These are phyloP conservation scores for Eulithis prunata DNA, from an alignment of 2,888 invertebrate genomes.

Conservation along the genomic window DNA sequence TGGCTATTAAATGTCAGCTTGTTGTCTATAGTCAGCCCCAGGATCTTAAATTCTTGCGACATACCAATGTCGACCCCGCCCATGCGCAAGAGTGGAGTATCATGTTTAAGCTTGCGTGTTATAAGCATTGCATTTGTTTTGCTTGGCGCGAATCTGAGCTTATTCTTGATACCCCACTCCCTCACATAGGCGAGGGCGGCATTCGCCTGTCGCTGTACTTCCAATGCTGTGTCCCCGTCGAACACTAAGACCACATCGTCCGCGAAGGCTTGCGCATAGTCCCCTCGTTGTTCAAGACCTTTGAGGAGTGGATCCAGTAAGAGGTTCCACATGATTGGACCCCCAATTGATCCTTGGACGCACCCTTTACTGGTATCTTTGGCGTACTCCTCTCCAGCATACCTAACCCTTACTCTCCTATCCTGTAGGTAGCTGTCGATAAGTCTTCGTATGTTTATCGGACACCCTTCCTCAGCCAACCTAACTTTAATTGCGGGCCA, in stretches of 20 bases:
- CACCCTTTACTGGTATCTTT: constrained; percentile 4
- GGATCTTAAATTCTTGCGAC: not conserved
- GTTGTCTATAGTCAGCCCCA: constrained; percentile 3
- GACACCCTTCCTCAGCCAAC: not conserved
- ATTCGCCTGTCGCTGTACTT: not conserved
- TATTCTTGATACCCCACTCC: not conserved
- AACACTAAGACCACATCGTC: not conserved
- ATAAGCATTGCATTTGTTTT: not conserved
- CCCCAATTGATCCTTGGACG: constrained; percentile 1
- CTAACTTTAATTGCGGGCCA: not conserved
- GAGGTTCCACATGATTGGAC: too few relatives aligned
- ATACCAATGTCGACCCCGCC: not conserved
- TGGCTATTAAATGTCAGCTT: not conserved
- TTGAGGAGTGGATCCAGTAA: not conserved
- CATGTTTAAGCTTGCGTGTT: not conserved
- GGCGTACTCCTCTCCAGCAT: constrained; percentile 3
- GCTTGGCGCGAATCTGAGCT: too few relatives aligned
- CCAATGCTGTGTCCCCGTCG: not conserved
- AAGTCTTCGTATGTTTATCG: not conserved
- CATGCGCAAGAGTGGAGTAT: not conserved
- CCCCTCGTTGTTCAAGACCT: not conserved
- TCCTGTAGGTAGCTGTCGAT: constrained; percentile 9
- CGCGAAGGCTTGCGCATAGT: not conserved
- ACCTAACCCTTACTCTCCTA: not conserved
- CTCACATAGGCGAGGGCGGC: not conserved